Conservation (phyloP, 2,888 invertebrate species). For the Drosophila peninsularis region DNA sequence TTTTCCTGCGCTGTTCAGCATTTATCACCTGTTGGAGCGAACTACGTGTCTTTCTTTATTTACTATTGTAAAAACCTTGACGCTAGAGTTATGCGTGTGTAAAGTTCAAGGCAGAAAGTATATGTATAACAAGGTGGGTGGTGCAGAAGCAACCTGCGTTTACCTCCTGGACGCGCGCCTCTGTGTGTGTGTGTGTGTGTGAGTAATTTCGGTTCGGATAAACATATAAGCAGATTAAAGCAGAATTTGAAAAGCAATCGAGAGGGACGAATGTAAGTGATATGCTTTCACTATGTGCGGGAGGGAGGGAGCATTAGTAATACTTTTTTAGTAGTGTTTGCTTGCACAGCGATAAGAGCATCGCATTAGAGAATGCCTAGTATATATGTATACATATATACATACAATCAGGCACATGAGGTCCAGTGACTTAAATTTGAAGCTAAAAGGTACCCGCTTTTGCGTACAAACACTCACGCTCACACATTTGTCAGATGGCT, state of each 20-base stretch:
- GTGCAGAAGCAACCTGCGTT: not conserved
- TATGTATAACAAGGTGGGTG: slow-evolving; percentile 28
- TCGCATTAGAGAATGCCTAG: not conserved
- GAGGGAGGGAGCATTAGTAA: not conserved
- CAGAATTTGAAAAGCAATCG: not conserved
- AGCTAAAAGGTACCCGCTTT: not conserved
- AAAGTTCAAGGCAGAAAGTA: slow-evolving; percentile 47
- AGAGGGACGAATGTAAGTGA: not conserved
- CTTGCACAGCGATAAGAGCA: not conserved
- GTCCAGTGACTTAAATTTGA: not conserved
- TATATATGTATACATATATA: not conserved
- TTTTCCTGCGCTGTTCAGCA: not conserved
- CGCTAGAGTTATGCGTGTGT: slow-evolving; percentile 32
- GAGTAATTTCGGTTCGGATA: slow-evolving; percentile 4
- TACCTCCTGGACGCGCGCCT: not conserved
- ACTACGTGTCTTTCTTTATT: slow-evolving; percentile 1
- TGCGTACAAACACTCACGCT: not conserved
- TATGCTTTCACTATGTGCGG: not conserved
- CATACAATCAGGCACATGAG: not conserved
- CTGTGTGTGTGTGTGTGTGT: not conserved
- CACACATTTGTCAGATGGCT: slow-evolving; percentile 11
- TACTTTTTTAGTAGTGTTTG: not conserved
- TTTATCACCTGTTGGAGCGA: slow-evolving; percentile 51
- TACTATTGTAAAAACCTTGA: slow-evolving; percentile 40
- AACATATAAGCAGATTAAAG: slow-evolving; percentile 3